These are phyloP conservation scores for Tyrophagus putrescentiae DNA, from an alignment of 1,140 invertebrate species.

Conservation along the genomic window DNA sequence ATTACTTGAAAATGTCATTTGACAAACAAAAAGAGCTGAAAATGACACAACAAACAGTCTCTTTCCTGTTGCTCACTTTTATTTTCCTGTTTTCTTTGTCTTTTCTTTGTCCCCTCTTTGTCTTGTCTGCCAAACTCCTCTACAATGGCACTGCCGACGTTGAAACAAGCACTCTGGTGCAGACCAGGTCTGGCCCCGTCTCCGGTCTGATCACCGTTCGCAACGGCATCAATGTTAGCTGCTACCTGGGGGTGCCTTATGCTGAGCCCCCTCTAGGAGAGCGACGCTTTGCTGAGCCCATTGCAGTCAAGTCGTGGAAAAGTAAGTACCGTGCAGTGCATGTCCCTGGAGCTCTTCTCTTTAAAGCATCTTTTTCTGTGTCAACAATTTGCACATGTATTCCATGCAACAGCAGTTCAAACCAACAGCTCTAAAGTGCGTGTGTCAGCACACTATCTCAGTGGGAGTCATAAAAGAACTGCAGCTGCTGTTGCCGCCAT, in stretches of 20 bases:
- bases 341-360: no score
- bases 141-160: neutral
- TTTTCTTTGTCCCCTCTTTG: no score
- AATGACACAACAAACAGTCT: no score
- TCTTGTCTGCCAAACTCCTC: neutral
- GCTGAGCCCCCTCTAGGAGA: conserved; percentile 75
- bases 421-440: neutral
- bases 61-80: no score
- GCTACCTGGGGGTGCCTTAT: conserved; percentile 67
- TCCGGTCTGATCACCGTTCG: neutral
- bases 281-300: conserved; percentile 67
- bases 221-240: neutral
- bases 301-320: conserved; percentile 67
- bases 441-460: neutral
- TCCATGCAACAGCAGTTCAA: no score
- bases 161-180: neutral
- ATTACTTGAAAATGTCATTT: no score
- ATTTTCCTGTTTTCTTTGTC: no score
- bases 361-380: no score
- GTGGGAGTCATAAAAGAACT: no score
- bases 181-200: neutral
- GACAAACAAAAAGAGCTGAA: no score
- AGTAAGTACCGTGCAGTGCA: conserved; percentile 42
- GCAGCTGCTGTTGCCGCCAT: no score
- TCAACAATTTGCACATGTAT: no score